Conservation (phyloP, 2,797 vertebrate genomes). For the Vireo griseus region DNA sequence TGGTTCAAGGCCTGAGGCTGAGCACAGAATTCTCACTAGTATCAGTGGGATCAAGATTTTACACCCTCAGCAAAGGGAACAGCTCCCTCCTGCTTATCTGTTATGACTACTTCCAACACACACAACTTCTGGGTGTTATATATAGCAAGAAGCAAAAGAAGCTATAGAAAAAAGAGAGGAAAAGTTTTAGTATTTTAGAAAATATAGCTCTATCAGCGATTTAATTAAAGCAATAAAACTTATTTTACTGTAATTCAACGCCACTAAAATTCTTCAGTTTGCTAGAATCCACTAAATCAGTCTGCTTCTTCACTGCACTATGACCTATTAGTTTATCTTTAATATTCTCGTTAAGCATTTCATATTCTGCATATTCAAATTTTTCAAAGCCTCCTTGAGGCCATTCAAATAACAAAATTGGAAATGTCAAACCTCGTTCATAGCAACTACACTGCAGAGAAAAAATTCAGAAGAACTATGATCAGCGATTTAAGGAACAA, state of each 20-base stretch:
- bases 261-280: not conserved
- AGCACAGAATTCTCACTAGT: not conserved
- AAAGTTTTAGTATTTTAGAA: not conserved
- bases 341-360: not conserved
- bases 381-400: not conserved
- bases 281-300: not conserved
- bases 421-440: conserved; percentile 21
- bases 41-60: not conserved
- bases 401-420: not conserved
- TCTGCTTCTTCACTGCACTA: not conserved
- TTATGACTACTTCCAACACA: not conserved
- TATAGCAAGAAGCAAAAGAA: not conserved
- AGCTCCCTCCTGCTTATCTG: not conserved
- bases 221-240: not conserved
- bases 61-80: not conserved
- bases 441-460: not conserved
- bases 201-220: not conserved
- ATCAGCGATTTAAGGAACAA: conserved; percentile 7
- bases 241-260: not conserved
- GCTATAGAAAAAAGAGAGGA: not conserved
- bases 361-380: not conserved
- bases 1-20: not conserved
- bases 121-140: not conserved
- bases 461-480: not conserved
- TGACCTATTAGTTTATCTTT: not conserved